Conservation (phyloP, 2,113 vertebrate species). For the Xenopus borealis region DNA sequence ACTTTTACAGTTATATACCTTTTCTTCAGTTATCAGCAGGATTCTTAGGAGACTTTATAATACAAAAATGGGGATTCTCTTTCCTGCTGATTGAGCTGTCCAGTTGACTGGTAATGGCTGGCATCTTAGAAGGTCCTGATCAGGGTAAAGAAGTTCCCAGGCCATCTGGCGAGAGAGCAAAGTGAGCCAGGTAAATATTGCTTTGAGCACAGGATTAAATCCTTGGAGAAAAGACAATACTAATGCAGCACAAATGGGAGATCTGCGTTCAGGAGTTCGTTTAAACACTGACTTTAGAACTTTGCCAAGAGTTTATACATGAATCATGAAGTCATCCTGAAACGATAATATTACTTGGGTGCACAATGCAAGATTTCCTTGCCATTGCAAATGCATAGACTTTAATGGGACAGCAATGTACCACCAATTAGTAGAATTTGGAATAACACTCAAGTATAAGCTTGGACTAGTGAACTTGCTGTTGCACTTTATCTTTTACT, state of each 20-base stretch:
- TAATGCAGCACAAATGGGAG: constrained; percentile 79
- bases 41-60: no score
- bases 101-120: constrained; percentile 74
- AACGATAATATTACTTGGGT: constrained; percentile 4
- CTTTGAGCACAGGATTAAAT: constrained; percentile 70
- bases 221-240: constrained; percentile 65
- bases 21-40: background rate
- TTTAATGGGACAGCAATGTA: no score
- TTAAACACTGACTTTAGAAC: constrained; percentile 59
- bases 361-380: no score
- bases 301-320: constrained; percentile 59
- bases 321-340: constrained; percentile 36
- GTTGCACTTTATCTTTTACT: no score
- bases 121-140: constrained; percentile 68
- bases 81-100: constrained; percentile 63
- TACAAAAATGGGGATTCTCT: constrained; percentile 23
- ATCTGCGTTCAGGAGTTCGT: constrained; percentile 76
- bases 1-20: constrained; percentile 8
- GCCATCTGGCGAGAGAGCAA: constrained; percentile 73
- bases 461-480: no score
- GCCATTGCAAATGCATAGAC: no score
- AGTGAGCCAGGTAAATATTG: constrained; percentile 77
- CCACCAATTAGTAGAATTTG: no score
- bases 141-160: constrained; percentile 69
- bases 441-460: no score